Evolutionary conservation across 1,140 invertebrate species (phyloP).

Genomic region (Hyposmocoma kahamanoa): DNA sequence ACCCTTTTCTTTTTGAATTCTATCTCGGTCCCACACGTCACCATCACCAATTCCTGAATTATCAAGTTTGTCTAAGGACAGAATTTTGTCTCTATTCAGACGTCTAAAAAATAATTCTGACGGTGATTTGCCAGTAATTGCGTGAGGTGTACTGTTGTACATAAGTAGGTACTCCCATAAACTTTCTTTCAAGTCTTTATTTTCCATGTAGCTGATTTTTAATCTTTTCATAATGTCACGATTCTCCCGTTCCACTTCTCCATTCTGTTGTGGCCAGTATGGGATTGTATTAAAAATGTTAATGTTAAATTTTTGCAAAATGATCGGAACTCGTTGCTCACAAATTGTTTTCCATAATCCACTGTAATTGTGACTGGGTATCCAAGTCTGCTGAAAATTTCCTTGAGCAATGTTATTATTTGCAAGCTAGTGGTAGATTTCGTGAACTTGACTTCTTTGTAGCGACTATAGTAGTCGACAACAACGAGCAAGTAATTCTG

Average conservation of each 20-base stretch:
- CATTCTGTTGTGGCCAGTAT: slow-evolving; percentile 34
- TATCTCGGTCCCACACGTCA: background rate
- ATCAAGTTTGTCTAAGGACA: background rate
- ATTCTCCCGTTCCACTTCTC: slow-evolving; percentile 35
- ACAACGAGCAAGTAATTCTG: slow-evolving; percentile 19
- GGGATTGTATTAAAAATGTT: slow-evolving; percentile 19
- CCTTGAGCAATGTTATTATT: slow-evolving; percentile 8
- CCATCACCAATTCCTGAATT: background rate
- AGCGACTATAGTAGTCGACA: slow-evolving; percentile 7
- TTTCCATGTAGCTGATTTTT: slow-evolving; percentile 14
- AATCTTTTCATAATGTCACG: slow-evolving; percentile 24
- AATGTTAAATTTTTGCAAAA: slow-evolving; percentile 22
- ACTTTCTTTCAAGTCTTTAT: slow-evolving; percentile 20
- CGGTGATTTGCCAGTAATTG: slow-evolving; percentile 31
- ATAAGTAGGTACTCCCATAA: slow-evolving; percentile 26
- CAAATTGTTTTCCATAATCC: slow-evolving; percentile 25
- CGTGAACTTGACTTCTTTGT: slow-evolving; percentile 11
- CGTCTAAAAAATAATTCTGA: slow-evolving; percentile 34
- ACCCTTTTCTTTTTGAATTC: slow-evolving; percentile 7
- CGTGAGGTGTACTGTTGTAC: slow-evolving; percentile 31
- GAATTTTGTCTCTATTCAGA: slow-evolving; percentile 19
- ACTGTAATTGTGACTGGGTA: slow-evolving; percentile 4
- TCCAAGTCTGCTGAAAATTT: slow-evolving; percentile 15
- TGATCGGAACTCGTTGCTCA: slow-evolving; percentile 16
- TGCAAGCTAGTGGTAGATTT: slow-evolving; percentile 11